Evolutionary conservation across 2,888 invertebrate species (phyloP), one percentile per base, ranked within the genome.

Genomic region (Agrotis ipsilon): DNA sequence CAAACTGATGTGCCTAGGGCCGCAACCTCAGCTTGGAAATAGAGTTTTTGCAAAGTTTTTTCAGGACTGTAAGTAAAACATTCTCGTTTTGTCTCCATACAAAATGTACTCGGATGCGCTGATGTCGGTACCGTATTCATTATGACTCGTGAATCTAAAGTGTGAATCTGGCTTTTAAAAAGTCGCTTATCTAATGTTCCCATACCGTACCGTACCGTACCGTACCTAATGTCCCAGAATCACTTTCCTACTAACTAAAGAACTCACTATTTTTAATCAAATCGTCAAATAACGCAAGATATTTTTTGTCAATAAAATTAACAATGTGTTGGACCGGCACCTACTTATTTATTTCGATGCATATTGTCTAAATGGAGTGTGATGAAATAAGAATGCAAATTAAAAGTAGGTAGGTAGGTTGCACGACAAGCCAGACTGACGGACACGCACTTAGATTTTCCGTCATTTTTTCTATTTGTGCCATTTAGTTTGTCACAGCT

Each of bases 331-430:
- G 49, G n/a, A 9, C 69, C 68, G 69, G 48, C 55, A 70, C 55
- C 14, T 27, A 45, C 43, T 27, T 51, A 43, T 43, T 51, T 55
- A 67, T 72, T 57, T 73, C 62, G 51, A 73, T 59, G 63, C 14
- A 70, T 55, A 76, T 82, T 65, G 61, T 72, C 70, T 80, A 80
- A 86, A 77, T 84, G 78, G 85, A 86, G 83, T 87, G 83, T 85
- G 84, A 83, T 82, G 75, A 86, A 87, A 87, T 86, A 81, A 81
- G 81, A 87, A 74, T 83, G 85, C 77, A 85, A 83, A 85, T 85
- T 84, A 72, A 84, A 88, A 84, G 77, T 80, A 80, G 84, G 78
- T 80, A 80, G 73, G 75, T 76, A 75, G 76, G 72, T 69, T 80
- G 76, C 74, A 73, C 74, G 67, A 49, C 49, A 19, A 39, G 68